Evolutionary conservation across 2,888 invertebrate genomes (phyloP), one percentile per base, ranked within the genome.

Genomic region (Marasmarcha lunaedactyla): DNA sequence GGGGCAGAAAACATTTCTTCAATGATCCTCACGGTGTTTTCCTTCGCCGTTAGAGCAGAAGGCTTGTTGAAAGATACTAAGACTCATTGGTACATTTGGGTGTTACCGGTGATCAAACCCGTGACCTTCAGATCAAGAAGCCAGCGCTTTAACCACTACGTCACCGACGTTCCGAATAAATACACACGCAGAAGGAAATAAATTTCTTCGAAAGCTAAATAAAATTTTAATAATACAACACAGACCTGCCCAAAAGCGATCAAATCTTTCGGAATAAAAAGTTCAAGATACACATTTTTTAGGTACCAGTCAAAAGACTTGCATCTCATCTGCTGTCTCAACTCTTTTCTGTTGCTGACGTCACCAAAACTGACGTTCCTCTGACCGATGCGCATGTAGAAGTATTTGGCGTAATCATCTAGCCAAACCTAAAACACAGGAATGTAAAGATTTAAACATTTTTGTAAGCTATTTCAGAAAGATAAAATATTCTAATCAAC

Each of bases 231-330:
- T 35, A 38, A 36, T 41, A 14, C 26, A 27, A 15, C 20, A 52
- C 56, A 51, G 87, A 98, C 98, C 92, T 97, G 96, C 66, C 98
- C 98, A 54, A 90, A 92, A 39, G 96, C 97, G 0, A 94, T 90
- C 12, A 96, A 93, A 51, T 94, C 92, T 39, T 95, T 94, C 10
- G 98, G 98, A 56, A 98, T 90, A 69, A 97, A 96, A 42, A 98
- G 85, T 69, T 99, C 97, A 1, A 98, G 98, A 74, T 96, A 99
- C 46, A 99, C 87, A 67, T 92, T 96, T 61, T 95, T 92, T 65
- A 99, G 85, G 74, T 95, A 98, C 98, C 98, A 99, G 66, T 93
- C 91, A 85, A 99, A 99, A 36, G 90, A 88, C 73, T 97, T 96
- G 83, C 98, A 99, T 11, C 91, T 87, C 37, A 99, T 83, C 35